Evolutionary conservation across 2,113 vertebrate genomes (phyloP).

Genomic region (Falcunculus frontatus): DNA sequence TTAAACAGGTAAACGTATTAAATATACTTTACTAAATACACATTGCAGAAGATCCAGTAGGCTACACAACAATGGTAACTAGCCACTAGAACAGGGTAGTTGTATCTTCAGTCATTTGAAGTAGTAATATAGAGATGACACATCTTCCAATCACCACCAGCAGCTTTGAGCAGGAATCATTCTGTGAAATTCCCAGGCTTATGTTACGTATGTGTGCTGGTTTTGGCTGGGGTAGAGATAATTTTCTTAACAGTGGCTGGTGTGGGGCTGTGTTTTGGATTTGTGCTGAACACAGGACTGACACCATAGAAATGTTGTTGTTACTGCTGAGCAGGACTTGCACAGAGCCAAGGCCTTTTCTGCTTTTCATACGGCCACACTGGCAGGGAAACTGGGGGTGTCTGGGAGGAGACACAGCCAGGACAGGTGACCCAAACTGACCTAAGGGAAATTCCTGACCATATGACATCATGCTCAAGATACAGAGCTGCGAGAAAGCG

Average conservation of each 20-base stretch:
- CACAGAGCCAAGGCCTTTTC: neutral
- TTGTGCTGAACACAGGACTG: neutral
- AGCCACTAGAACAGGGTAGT: neutral
- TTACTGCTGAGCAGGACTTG: neutral
- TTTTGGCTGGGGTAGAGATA: neutral
- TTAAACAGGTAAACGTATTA: neutral
- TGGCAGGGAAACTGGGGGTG: neutral
- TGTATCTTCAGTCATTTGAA: neutral
- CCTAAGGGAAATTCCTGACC: neutral
- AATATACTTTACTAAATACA: neutral
- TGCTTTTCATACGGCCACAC: rapidly evolving
- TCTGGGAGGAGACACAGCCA: neutral
- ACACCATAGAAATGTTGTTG: neutral
- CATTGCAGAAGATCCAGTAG: neutral
- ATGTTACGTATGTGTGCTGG: rapidly evolving
- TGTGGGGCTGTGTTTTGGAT: neutral
- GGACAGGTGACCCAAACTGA: neutral
- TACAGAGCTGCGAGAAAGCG: neutral
- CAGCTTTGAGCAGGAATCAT: neutral
- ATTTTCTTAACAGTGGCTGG: neutral
- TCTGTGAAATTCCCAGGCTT: neutral
- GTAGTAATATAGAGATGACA: neutral
- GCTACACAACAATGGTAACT: neutral
- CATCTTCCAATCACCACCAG: neutral
- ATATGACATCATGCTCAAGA: neutral